Conservation (phyloP, 2,888 invertebrate genomes). For the Crioceris asparagi region DNA sequence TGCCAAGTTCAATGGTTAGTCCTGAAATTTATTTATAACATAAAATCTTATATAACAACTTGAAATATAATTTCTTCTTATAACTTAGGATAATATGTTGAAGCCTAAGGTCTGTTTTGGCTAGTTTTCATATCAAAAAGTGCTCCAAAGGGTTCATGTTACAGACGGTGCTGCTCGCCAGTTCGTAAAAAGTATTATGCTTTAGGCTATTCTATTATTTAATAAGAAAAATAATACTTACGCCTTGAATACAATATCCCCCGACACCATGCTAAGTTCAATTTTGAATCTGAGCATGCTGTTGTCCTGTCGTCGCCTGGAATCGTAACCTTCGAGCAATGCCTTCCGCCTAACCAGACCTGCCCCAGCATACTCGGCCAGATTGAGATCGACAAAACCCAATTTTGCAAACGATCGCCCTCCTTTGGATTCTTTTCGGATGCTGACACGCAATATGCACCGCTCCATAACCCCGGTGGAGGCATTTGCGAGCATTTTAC, state of each 20-base stretch:
- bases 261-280: conserved; percentile 87
- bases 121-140: too few species aligned
- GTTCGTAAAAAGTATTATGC: too few species aligned
- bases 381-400: conserved; percentile 94
- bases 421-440: conserved; percentile 81
- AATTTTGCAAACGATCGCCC: conserved; percentile 88
- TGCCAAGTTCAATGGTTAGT: too few species aligned
- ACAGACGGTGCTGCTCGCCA: too few species aligned
- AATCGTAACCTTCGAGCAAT: conserved; percentile 91
- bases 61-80: too few species aligned
- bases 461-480: conserved; percentile 91
- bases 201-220: too few species aligned
- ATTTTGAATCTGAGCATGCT: conserved; percentile 87
- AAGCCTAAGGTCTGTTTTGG: too few species aligned
- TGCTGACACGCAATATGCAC: conserved; percentile 86
- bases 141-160: too few species aligned
- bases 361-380: conserved; percentile 93
- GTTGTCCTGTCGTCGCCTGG: conserved; percentile 88
- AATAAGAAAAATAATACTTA: conserved; percentile 43
- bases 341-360: conserved; percentile 79
- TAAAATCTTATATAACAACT: too few species aligned
- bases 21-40: too few species aligned
- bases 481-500: conserved; percentile 95
- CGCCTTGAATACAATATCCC: conserved; percentile 98
- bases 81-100: too few species aligned